Base-by-base conservation (phyloP, 2,113 vertebrate genomes). In the Macrotis lagotis region DNA sequence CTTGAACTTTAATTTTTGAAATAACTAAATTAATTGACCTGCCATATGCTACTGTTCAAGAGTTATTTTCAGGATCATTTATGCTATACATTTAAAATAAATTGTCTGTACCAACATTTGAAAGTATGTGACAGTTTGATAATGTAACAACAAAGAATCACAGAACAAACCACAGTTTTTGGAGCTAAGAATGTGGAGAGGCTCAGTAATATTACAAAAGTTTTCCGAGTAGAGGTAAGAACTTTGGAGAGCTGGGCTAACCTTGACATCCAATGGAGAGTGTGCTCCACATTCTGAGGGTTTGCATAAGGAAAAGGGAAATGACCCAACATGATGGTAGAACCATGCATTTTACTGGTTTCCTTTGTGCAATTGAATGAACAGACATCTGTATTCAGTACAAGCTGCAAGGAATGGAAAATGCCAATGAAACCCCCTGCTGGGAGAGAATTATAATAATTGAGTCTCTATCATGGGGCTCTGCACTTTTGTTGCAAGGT, bases 61-160 rank as follows among this genome's bases (percentile, higher is more conserved):
- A 88, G 93, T 89, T 94, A 96, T 51, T 93, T 93, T 83, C 59
- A 96, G 31, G 44, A 44, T 93, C 53, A 92, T 95, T 90, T 26
- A 26, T 92, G 91, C 93, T 50, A 50, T 93, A 94, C 24, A 74
- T 31, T 88, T 66, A 11, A 11, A 16, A 51, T 10, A 50, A 48
- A 83, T 92, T 92, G 91, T 96, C 31, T 95, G 51, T 90, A 88
- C 26, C 66, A 96, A 83, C 22, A 93, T 9, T 93, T 89, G 91
- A 95, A 91, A 44, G 94, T 94, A 74, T 92, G 16, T 91, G 83
- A 91, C 22, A 59, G 12, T 89, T 50, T 9, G 66, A 94, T 96
- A 92, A 93, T 14, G 83, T 48, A 89, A 48, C 88, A 96, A 91
- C 89, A 97, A 95, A 96, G 59, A 89, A 93, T 3, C 48, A 66